Evolutionary conservation across 1,140 invertebrate species (phyloP).

Genomic region (Bombus balteatus): DNA sequence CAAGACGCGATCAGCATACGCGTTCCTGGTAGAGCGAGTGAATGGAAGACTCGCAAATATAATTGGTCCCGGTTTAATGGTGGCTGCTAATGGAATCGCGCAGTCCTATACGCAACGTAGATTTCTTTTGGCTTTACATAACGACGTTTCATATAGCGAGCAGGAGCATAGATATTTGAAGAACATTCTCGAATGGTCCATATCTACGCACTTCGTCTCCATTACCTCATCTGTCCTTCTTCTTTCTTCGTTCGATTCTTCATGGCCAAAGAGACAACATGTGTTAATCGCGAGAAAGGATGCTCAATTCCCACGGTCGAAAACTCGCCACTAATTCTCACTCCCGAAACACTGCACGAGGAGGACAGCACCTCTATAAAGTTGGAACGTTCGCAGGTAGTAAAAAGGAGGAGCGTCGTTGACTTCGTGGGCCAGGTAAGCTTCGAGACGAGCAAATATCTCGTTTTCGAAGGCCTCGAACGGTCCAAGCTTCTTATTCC

Average conservation of each 20-base stretch:
- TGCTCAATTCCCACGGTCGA: conserved; percentile 27
- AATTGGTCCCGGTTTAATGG: conserved; percentile 44
- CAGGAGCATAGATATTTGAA: conserved; percentile 2
- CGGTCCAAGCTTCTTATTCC: neutral
- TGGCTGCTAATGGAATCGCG: conserved; percentile 22
- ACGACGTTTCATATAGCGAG: neutral
- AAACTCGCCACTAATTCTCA: conserved; percentile 60
- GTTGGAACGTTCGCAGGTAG: conserved; percentile 30
- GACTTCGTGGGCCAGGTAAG: conserved; percentile 11
- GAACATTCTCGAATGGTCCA: conserved; percentile 50
- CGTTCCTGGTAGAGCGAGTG: conserved; percentile 1
- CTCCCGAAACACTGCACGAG: conserved; percentile 47
- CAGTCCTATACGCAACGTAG: neutral
- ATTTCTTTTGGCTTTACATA: neutral
- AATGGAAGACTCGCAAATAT: conserved; percentile 40
- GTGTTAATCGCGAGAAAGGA: conserved; percentile 48
- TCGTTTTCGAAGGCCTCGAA: neutral
- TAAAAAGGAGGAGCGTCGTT: conserved; percentile 7
- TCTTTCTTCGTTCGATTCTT: neutral
- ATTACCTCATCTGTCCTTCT: neutral
- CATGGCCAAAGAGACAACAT: conserved; percentile 12
- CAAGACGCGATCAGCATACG: conserved; percentile 18
- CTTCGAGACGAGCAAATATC: neutral
- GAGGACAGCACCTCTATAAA: neutral
- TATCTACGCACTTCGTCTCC: neutral